Percentiles rank a stretch among this genome's conserved stretches.
Evolutionary conservation across 2,888 invertebrate genomes (phyloP).

Genomic region (Stenotaenia linearis): DNA sequence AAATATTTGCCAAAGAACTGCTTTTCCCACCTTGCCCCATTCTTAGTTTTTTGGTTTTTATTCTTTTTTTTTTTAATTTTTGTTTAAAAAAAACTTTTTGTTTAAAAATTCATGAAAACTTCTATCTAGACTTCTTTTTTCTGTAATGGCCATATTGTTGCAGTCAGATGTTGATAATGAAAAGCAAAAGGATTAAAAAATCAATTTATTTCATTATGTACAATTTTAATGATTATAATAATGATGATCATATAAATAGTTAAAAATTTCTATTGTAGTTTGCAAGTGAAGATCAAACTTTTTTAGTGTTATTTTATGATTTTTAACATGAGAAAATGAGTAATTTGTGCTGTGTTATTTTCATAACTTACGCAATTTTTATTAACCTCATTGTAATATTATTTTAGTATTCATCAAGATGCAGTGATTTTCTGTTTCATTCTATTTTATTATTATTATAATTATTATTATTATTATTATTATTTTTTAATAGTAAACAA

Average conservation of each 20-base stretch:
- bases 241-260: background rate
- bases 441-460: background rate
- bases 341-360: background rate
- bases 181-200: background rate
- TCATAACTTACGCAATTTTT: background rate
- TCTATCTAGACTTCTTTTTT: background rate
- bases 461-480: background rate
- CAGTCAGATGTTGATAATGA: background rate
- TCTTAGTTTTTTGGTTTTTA: background rate
- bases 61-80: no score
- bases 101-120: background rate
- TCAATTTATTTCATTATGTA: background rate
- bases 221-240: background rate
- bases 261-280: background rate
- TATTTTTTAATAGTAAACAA: background rate
- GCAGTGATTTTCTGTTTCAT: background rate
- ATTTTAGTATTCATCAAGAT: background rate
- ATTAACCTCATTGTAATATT: background rate
- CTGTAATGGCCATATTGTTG: background rate
- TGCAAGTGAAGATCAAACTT: background rate
- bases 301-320: background rate
- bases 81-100: background rate
- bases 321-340: background rate
- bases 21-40: background rate
- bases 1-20: background rate